phyloP scores from a whole-genome alignment of 2,888 invertebrate genomes.

The Drosophila monieri region DNA sequence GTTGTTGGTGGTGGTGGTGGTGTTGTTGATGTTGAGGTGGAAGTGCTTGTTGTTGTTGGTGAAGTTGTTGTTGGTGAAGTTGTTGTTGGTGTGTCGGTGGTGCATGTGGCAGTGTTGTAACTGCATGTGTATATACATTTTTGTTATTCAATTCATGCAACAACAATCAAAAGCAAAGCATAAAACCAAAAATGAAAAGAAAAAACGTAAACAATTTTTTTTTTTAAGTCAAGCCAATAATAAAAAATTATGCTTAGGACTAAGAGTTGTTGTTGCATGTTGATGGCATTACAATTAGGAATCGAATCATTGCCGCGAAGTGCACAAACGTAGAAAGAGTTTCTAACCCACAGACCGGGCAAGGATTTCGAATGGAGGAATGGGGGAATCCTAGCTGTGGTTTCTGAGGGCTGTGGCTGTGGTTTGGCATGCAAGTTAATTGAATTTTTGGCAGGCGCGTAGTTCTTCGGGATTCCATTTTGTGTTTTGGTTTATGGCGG shows the following conservation, averaged over 20 bases:
- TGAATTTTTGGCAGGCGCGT: slow-evolving; percentile 58
- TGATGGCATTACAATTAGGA: neutral
- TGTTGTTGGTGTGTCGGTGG: slow-evolving; percentile 46
- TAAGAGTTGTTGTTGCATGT: slow-evolving; percentile 68
- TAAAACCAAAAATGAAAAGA: slow-evolving; percentile 48
- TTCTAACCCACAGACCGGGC: slow-evolving; percentile 9
- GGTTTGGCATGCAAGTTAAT: slow-evolving; percentile 64
- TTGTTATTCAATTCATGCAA: slow-evolving; percentile 63
- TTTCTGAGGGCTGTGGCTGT: slow-evolving; percentile 25
- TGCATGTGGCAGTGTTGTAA: slow-evolving; percentile 48
- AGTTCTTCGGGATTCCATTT: slow-evolving; percentile 33
- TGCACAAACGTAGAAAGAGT: slow-evolving; percentile 35
- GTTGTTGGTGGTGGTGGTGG: no score
- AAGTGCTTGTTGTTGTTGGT: slow-evolving; percentile 50
- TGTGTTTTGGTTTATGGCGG: slow-evolving; percentile 46
- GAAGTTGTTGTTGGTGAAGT: slow-evolving; percentile 33
- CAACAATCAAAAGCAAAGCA: slow-evolving; percentile 59
- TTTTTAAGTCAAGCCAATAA: slow-evolving; percentile 16
- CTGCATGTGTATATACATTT: slow-evolving; percentile 47
- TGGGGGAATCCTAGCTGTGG: slow-evolving; percentile 20
- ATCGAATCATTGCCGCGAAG: neutral
- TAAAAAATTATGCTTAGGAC: slow-evolving; percentile 26
- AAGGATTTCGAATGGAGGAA: neutral
- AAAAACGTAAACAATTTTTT: slow-evolving; percentile 23
- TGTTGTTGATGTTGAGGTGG: slow-evolving; percentile 56